Conservation (phyloP, 2,797 vertebrate genomes). For the Lagorchestes hirsutus region DNA sequence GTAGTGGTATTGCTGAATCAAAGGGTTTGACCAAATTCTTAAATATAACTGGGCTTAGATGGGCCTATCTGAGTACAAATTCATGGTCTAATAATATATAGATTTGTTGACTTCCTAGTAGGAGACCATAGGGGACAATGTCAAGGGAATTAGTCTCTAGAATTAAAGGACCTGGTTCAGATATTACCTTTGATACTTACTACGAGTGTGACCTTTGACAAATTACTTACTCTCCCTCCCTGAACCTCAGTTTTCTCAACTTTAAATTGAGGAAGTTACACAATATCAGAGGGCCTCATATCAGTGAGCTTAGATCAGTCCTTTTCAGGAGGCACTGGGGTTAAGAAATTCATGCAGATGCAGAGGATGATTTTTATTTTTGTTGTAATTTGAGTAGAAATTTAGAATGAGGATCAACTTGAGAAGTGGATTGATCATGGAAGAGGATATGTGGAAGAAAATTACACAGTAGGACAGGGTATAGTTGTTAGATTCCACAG, state of each 20-base stretch:
- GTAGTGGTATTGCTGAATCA: neutral
- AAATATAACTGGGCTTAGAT: neutral
- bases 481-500: neutral
- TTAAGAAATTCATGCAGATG: neutral
- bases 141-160: neutral
- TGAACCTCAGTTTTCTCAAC: neutral
- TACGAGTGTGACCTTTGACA: neutral
- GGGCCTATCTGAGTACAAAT: neutral
- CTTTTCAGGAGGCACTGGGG: neutral
- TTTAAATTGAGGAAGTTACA: neutral
- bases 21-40: neutral
- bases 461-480: neutral
- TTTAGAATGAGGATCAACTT: neutral
- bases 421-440: neutral
- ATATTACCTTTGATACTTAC: neutral
- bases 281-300: neutral
- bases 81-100: neutral
- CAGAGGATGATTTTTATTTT: neutral
- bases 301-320: neutral
- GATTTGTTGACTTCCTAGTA: neutral
- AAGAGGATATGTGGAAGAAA: neutral
- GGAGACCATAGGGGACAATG: neutral
- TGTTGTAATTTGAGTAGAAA: neutral
- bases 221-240: neutral
- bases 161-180: neutral